These are phyloP conservation scores for Arrhopalites spinosus DNA, from an alignment of 2,888 invertebrate species.

Conservation along the genomic window DNA sequence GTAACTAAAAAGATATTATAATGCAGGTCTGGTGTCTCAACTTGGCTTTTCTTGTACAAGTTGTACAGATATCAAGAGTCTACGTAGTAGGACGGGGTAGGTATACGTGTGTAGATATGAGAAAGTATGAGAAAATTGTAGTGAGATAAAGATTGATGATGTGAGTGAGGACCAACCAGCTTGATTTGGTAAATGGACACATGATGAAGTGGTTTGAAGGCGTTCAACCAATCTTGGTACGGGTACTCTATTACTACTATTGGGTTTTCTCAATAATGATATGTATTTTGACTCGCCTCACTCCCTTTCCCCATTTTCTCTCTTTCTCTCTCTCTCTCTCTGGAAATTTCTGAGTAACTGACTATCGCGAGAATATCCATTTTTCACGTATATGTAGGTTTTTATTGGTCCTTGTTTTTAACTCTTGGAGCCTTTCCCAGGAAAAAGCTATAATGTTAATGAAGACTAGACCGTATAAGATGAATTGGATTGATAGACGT, in stretches of 20 bases:
- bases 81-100: neutral
- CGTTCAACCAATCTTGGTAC: neutral
- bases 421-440: too few relatives aligned
- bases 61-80: neutral
- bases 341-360: too few relatives aligned
- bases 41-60: neutral
- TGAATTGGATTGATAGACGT: too few relatives aligned
- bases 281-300: neutral
- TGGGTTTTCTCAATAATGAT: neutral
- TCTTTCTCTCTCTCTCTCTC: too few relatives aligned
- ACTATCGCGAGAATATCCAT: too few relatives aligned
- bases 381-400: too few relatives aligned
- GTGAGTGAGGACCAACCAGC: neutral
- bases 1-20: too few relatives aligned
- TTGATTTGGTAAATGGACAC: constrained; percentile 11
- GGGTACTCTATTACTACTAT: neutral
- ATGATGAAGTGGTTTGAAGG: constrained; percentile 1
- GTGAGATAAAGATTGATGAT: constrained; percentile 4
- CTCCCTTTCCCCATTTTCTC: too few relatives aligned
- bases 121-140: neutral
- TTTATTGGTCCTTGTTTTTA: too few relatives aligned
- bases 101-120: neutral
- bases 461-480: too few relatives aligned
- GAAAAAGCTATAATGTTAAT: too few relatives aligned
- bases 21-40: too few relatives aligned